Evolutionary conservation across 2,888 invertebrate genomes (phyloP), one percentile per base, ranked within the genome.

Genomic region (Plutella xylostella): DNA sequence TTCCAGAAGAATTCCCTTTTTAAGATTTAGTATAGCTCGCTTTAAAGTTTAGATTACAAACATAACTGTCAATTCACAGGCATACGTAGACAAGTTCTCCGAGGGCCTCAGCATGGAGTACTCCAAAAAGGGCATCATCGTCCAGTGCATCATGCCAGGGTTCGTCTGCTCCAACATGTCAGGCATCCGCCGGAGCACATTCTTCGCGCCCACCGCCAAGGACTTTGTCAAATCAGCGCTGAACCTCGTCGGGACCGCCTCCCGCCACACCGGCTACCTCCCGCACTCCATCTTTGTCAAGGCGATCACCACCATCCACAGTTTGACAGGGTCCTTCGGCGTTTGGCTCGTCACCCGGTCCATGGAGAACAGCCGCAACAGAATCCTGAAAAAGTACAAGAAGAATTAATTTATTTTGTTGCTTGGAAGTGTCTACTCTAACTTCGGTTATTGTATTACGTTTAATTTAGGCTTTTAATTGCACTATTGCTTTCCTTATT

Each of bases 151-250:
- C 0, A 76, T 91, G 46, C 97, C 97, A 0, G 96, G 94, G 1
- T 94, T 92, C 56, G 96, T 97, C 0, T 93, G 94, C 18, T 95
- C 96, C 0, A 96, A 96, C 63, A 94, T 96, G 93, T 90, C 92
- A 9, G 92, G 93, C 58, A 91, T 96, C 47, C 85, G 87, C n/a
- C 84, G 85, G 31, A 85, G 90, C 21, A 88, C 90, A 0, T 85
- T 90, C 72, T 88, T 94, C 77, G 91, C 93, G 0, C 94, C 94
- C 0, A 86, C 89, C 0, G 88, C 94, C 0, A 85, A 89, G 37
- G 85, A 76, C 28, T 95, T 88, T 65, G 94, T 93, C 25, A 82
- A 85, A 45, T 87, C 90, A 0, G 90, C 94, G 0, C 68, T 94
- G 1, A 85, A 82, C 45, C 88, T 91, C 1, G 85, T 93, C 7